Percentiles rank a stretch among this genome's conserved stretches.
phyloP scores from a whole-genome alignment of 2,888 invertebrate genomes.

The Cataglyphis albicans region DNA sequence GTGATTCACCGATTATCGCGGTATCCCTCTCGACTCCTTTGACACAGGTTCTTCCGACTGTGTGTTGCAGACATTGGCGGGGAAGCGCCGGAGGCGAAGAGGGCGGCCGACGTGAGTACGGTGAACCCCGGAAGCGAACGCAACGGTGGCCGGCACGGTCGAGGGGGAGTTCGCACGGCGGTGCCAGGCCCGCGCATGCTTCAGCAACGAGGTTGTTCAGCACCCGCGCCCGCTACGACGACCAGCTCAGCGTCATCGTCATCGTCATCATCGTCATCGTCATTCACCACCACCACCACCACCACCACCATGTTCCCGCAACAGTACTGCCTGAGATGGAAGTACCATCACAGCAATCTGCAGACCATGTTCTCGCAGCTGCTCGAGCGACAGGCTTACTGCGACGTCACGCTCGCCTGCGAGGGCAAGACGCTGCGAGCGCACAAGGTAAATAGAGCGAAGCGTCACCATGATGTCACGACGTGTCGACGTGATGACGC shows the following conservation, averaged over 20 bases:
- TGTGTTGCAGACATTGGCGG: conserved; percentile 60
- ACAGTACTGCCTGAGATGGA: conserved; percentile 97
- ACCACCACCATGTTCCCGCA: conserved; percentile 91
- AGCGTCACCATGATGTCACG: conserved; percentile 29
- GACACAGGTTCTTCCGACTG: conserved; percentile 17
- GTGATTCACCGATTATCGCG: neutral
- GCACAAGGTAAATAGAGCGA: conserved; percentile 87
- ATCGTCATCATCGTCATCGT: conserved; percentile 27
- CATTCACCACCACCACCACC: conserved; percentile 67
- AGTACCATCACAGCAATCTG: conserved; percentile 96
- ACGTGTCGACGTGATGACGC: conserved; percentile 15
- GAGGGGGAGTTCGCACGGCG: conserved; percentile 67
- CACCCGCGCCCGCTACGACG: conserved; percentile 69
- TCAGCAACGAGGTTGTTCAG: conserved; percentile 82
- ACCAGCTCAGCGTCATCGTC: conserved; percentile 46
- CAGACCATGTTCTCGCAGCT: conserved; percentile 96
- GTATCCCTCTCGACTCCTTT: neutral
- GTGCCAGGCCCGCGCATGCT: conserved; percentile 80
- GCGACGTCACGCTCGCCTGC: conserved; percentile 96
- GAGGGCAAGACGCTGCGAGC: conserved; percentile 93
- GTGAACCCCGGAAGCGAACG: conserved; percentile 60
- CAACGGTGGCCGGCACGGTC: conserved; percentile 57
- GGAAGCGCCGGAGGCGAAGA: conserved; percentile 50
- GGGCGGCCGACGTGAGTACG: conserved; percentile 58
- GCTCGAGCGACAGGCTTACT: conserved; percentile 94